Percentiles rank a stretch among this genome's conserved stretches.
Evolutionary conservation across 35 echinoderm and acorn worm genomes (phyloP).

Genomic region (Lytechinus pictus): DNA sequence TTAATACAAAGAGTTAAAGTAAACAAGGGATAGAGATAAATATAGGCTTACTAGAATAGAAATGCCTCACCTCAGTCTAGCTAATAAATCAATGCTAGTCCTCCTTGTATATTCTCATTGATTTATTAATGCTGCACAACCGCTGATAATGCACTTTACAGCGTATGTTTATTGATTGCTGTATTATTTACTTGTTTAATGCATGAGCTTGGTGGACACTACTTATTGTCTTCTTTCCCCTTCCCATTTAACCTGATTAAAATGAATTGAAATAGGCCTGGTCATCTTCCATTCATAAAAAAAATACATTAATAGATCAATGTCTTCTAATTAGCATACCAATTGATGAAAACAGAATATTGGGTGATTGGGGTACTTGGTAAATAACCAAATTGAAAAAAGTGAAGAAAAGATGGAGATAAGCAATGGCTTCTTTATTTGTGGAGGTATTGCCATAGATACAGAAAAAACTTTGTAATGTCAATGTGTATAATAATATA

Average conservation of each 20-base stretch:
- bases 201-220: neutral
- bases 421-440: neutral
- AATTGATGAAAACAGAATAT: neutral
- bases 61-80: neutral
- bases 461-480: too few species aligned
- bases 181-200: constrained; percentile 42
- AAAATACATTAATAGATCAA: neutral
- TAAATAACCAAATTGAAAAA: neutral
- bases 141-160: constrained; percentile 42
- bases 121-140: constrained; percentile 52
- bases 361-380: neutral
- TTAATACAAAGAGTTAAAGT: neutral
- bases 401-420: neutral
- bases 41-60: constrained; percentile 10
- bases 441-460: too few species aligned
- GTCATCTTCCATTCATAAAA: too few species aligned
- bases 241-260: neutral
- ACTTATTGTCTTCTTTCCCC: neutral
- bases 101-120: constrained; percentile 52
- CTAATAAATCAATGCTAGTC: constrained; percentile 51
- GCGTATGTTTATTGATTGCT: constrained; percentile 46
- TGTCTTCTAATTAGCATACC: neutral
- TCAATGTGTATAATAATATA: too few species aligned
- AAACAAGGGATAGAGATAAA: neutral
- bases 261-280: neutral